Evolutionary conservation across 2,113 vertebrate genomes (phyloP), one percentile per base, ranked within the genome.

Genomic region (Odobenus rosmarus): DNA sequence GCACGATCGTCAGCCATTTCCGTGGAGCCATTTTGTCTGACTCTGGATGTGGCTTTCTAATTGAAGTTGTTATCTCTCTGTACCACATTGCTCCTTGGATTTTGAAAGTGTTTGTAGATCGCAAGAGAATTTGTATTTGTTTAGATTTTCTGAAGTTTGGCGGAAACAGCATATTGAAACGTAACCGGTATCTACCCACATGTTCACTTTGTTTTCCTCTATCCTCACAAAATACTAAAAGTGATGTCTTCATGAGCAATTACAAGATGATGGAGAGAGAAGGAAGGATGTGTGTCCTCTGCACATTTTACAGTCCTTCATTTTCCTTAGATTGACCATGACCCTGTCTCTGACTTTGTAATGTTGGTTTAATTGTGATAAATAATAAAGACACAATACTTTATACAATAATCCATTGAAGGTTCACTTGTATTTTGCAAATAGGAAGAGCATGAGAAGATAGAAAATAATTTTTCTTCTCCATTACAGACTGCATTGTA

Each of bases 91-190:
- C 79, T 83, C n/a, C n/a, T 19, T 86, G 83, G 57, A 77, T 90
- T 95, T 91, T 84, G n/a, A 95, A 92, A 95, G 81, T 96, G 57
- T 95, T 86, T 96, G 67, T 87, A 83, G 61, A 93, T 83, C 33
- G 1, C 15, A 91, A 69, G 88, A 71, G n/a, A 71, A 46, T 69
- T 97, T 95, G 84, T 92, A 39, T 74, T 97, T 95, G 84, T 89
- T 97, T 92, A 74, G 87, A 87, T 89, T 93, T 92, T 79, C 59
- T 46, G 14, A 76, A 96, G 87, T 88, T 86, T 16, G 53, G 86
- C 67, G 39, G 53, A 90, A 96, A 51, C 33, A 76, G 42, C 36
- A 4, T 87, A n/a, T 85, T 96, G 93, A 82, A 97, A 74, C 67
- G 14, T 51, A 95, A 79, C 92, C 53, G 67, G 0, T 33, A 42